These are phyloP conservation scores for Rugalucina vietnamica DNA, from an alignment of 2,888 invertebrate species.

Conservation along the genomic window DNA sequence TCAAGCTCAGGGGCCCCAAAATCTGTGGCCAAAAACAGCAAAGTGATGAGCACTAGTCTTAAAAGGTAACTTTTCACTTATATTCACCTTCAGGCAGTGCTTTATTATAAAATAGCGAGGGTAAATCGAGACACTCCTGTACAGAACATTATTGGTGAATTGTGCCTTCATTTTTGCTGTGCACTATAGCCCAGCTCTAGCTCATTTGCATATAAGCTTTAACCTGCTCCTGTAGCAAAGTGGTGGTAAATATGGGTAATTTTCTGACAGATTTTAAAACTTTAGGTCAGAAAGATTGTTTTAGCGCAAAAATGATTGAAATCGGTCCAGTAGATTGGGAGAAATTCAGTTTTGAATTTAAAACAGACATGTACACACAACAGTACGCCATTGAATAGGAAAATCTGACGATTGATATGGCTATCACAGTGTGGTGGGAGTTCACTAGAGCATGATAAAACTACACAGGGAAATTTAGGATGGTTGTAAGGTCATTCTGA, in stretches of 20 bases:
- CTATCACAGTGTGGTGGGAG: not conserved
- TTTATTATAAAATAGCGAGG: not conserved
- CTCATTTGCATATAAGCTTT: conserved; percentile 79
- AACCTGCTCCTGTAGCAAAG: conserved; percentile 42
- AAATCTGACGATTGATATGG: not conserved
- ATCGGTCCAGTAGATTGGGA: conserved; percentile 37
- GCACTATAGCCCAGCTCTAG: conserved; percentile 29
- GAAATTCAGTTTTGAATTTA: conserved; percentile 27
- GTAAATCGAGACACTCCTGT: no score
- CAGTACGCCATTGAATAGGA: not conserved
- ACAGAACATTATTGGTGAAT: not conserved
- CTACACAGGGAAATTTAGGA: not conserved
- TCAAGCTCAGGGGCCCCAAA: conserved; percentile 48
- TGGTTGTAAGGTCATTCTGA: not conserved
- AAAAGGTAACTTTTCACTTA: conserved; percentile 58
- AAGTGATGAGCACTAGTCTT: conserved; percentile 69
- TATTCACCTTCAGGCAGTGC: not conserved
- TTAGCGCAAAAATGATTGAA: conserved; percentile 39
- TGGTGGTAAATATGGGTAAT: not conserved
- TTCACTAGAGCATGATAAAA: not conserved
- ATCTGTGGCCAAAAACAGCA: conserved; percentile 56
- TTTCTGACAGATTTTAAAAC: conserved; percentile 31
- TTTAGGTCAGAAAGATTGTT: conserved; percentile 30
- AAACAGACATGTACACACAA: not conserved
- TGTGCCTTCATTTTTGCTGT: conserved; percentile 16